phyloP scores from a whole-genome alignment of 2,888 invertebrate genomes.

The Ophioninae sp. region DNA sequence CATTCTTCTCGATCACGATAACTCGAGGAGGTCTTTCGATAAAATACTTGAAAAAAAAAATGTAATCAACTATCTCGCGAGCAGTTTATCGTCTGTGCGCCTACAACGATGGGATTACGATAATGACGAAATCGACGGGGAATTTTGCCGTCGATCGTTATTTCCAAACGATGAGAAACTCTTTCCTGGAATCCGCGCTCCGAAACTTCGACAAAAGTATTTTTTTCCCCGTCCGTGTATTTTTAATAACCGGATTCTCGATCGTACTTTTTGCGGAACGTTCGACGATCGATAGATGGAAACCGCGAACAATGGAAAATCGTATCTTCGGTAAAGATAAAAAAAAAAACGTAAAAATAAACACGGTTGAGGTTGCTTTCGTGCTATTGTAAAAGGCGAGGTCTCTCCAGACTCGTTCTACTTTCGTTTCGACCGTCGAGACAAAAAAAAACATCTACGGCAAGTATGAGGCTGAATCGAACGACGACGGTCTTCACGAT shows the following conservation, averaged over 20 bases:
- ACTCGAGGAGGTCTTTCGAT: constrained; percentile 20
- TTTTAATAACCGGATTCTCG: not conserved
- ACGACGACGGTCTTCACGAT: too few species aligned
- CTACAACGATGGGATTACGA: constrained; percentile 15
- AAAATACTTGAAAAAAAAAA: constrained; percentile 32
- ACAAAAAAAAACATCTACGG: constrained; percentile 23
- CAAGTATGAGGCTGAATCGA: too few species aligned
- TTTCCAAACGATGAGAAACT: not conserved
- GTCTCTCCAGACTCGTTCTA: constrained; percentile 45
- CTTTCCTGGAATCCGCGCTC: constrained; percentile 36
- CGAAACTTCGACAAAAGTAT: not conserved
- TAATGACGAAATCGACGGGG: constrained; percentile 40
- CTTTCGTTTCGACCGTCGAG: constrained; percentile 49
- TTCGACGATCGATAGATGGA: not conserved
- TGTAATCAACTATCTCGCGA: constrained; percentile 5
- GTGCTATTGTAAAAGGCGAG: constrained; percentile 51
- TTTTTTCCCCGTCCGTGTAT: not conserved
- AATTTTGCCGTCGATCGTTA: constrained; percentile 44
- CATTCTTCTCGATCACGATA: not conserved
- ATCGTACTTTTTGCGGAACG: not conserved
- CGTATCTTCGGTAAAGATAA: constrained; percentile 3
- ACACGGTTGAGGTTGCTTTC: constrained; percentile 25
- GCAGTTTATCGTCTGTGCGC: not conserved
- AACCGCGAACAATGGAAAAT: constrained; percentile 37
- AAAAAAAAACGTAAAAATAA: too few species aligned